phyloP scores from a whole-genome alignment of 2,113 vertebrate species.

The Gambusia holbrooki region DNA sequence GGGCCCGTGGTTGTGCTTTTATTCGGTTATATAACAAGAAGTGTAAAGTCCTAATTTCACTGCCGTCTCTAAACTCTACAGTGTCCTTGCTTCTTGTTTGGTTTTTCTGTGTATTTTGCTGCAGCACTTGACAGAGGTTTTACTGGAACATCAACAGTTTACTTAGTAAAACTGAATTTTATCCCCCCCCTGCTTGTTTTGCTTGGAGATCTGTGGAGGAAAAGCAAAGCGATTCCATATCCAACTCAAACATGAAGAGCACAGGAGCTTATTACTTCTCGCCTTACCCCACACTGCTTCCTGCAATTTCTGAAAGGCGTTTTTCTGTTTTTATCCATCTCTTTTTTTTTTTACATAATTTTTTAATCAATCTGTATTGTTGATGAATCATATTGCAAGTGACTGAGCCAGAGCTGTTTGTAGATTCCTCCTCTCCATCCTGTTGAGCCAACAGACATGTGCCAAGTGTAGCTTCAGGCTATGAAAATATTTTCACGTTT shows the following conservation, averaged over 20 bases:
- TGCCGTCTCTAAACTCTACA: neutral
- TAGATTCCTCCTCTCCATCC: slow-evolving; percentile 12
- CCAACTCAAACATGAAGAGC: slow-evolving; percentile 49
- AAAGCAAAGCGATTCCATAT: slow-evolving; percentile 12
- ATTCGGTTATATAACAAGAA: neutral
- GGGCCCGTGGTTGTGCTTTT: neutral
- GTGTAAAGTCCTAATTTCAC: neutral
- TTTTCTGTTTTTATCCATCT: slow-evolving; percentile 8
- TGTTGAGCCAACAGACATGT: slow-evolving; percentile 8
- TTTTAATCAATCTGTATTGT: slow-evolving; percentile 1
- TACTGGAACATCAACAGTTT: slow-evolving; percentile 48
- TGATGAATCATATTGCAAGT: neutral
- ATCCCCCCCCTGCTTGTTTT: slow-evolving; percentile 43
- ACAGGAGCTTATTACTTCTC: slow-evolving; percentile 2
- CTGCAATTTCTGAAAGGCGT: slow-evolving; percentile 1
- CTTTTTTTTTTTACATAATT: neutral
- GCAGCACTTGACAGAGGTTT: slow-evolving; percentile 36
- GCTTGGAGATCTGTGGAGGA: slow-evolving; percentile 42
- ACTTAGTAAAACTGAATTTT: slow-evolving; percentile 39
- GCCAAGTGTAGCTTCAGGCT: slow-evolving; percentile 44
- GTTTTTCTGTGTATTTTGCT: slow-evolving; percentile 34
- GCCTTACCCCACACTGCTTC: slow-evolving; percentile 15
- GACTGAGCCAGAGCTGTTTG: slow-evolving; percentile 29
- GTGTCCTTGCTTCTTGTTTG: neutral
- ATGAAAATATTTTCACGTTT: slow-evolving; percentile 36